These are phyloP conservation scores for Entomobrya proxima DNA, from an alignment of 2,888 invertebrate genomes.

Conservation along the genomic window DNA sequence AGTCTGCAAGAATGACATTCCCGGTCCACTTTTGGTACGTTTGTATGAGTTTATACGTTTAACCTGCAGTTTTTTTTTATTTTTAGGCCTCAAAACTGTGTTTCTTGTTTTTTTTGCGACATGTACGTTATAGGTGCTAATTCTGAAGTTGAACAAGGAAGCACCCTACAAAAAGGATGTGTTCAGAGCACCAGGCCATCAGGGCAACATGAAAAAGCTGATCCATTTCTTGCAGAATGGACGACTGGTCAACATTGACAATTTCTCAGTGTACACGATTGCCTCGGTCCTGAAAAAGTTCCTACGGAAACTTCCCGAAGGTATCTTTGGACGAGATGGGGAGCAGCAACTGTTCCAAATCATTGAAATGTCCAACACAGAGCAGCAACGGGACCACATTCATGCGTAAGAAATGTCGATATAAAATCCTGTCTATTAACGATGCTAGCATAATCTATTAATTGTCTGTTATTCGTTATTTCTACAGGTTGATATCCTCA, in stretches of 20 bases:
- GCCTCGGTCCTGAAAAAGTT: slow-evolving; percentile 99
- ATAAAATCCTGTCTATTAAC: neutral
- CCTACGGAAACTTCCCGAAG: slow-evolving; percentile 96
- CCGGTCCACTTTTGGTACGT: slow-evolving; percentile 92
- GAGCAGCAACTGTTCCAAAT: slow-evolving; percentile 93
- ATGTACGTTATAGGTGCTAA: slow-evolving; percentile 84
- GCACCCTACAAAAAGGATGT: slow-evolving; percentile 95
- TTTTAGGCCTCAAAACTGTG: neutral
- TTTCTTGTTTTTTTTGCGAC: neutral
- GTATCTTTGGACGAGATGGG: slow-evolving; percentile 94
- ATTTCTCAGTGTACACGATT: slow-evolving; percentile 97
- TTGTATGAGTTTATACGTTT: slow-evolving; percentile 47
- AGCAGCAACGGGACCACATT: slow-evolving; percentile 92
- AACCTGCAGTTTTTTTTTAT: neutral
- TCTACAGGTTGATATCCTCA: slow-evolving; percentile 88
- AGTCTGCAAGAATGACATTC: slow-evolving; percentile 96
- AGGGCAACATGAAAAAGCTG: slow-evolving; percentile 94
- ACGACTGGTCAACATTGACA: slow-evolving; percentile 92
- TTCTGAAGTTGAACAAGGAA: slow-evolving; percentile 95
- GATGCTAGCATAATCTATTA: neutral
- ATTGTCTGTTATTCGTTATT: neutral
- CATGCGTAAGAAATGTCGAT: slow-evolving; percentile 83
- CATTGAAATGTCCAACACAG: slow-evolving; percentile 81
- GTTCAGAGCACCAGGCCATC: slow-evolving; percentile 95
- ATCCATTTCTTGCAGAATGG: slow-evolving; percentile 94